Base-by-base conservation (phyloP, 2,113 vertebrate species). In the Myiagra hebetior region DNA sequence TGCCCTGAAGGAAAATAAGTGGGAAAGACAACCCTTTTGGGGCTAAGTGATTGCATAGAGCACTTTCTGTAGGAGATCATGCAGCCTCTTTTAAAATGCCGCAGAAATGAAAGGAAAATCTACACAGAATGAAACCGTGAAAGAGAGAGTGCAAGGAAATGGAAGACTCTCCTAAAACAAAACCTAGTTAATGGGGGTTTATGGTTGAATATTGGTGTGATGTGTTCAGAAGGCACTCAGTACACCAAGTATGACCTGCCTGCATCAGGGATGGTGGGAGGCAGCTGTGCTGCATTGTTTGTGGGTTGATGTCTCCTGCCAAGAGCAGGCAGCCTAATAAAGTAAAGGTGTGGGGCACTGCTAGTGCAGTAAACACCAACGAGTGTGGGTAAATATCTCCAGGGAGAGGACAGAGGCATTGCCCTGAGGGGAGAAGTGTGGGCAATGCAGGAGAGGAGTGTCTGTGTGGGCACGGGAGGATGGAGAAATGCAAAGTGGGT, bases 111-210 rank as follows among this genome's bases (percentile, higher is more conserved):
- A 64, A 60, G 65, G 15, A 46, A 87, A 56, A 41, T 28, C 35
- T 75, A 50, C 9, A 16, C 12, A 24, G 28, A 20, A 49, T 26
- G 10, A 26, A 55, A 68, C 12, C 6, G 3, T 41, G 68, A 49
- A 42, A 52, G 35, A 83, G 15, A 60, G 23, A 47, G 42, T 15
- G 31, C 57, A 65, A 85, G 33, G 37, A 26, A 68, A 30, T 11
- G 24, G 62, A 89, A 74, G 6, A 6, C 15, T 69, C 27, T 70
- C 52, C n/a, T 69, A 30, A 76, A 44, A 27, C 6, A 76, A n/a
- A 55, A 17, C 4, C 11, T 33, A 23, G 62, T 26, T 35, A 4
- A 1, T 10, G 1, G 1, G 18, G 26, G 9, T 5, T 77, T 7
- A 2, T 22, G 67, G 37, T 6, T 69, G 37, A 20, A 9, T 35